These are phyloP conservation scores for Ondatra zibethicus DNA, from an alignment of 2,113 vertebrate genomes.

Conservation along the genomic window DNA sequence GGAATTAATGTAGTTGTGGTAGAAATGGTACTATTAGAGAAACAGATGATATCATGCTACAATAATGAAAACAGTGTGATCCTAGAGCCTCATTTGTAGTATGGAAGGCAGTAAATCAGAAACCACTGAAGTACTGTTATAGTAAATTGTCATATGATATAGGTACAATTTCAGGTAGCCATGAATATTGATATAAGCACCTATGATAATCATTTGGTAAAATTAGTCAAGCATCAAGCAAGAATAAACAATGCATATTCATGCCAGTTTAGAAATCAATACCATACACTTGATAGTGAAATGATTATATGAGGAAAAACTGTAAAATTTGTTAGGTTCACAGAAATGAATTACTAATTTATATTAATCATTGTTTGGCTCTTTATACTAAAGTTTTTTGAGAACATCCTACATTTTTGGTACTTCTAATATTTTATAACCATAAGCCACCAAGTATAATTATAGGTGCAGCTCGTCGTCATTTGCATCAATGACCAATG, in stretches of 20 bases:
- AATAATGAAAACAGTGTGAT: not conserved
- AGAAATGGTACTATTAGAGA: not conserved
- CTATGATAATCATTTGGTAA: not conserved
- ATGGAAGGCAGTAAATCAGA: not conserved
- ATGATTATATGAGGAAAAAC: slow-evolving; percentile 12
- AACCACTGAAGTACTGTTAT: slow-evolving; percentile 1
- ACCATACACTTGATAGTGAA: not conserved
- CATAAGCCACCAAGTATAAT: not conserved
- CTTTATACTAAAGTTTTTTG: not conserved
- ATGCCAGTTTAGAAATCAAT: not conserved
- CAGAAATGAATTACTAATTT: slow-evolving; percentile 3
- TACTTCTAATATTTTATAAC: not conserved
- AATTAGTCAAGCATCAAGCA: not conserved
- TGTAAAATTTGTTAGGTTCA: not conserved
- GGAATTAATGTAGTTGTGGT: not conserved
- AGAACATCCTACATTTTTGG: not conserved
- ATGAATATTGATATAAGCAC: not conserved
- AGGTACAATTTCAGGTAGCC: not conserved
- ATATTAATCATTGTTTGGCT: not conserved
- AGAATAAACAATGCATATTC: not conserved
- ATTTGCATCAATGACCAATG: not conserved
- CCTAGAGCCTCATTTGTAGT: not conserved
- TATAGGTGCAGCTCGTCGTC: not conserved
- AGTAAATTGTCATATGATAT: not conserved
- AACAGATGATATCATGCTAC: not conserved